Conservation (phyloP, 2,113 vertebrate species). For the Chaetops frenatus region DNA sequence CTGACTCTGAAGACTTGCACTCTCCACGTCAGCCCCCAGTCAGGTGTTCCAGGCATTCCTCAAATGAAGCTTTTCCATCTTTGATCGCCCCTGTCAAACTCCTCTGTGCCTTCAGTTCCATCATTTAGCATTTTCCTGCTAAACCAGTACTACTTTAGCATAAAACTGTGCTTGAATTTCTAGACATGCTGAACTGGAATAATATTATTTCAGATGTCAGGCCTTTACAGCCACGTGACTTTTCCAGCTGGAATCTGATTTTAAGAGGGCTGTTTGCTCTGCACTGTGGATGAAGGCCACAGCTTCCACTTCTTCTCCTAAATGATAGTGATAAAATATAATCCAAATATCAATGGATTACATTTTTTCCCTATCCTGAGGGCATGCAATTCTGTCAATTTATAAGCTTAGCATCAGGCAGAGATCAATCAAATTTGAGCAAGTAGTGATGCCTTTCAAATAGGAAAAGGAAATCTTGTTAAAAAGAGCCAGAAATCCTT, state of each 20-base stretch:
- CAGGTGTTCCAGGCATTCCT: background rate
- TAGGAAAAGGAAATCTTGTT: background rate
- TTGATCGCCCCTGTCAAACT: background rate
- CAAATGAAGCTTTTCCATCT: background rate
- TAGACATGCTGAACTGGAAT: background rate
- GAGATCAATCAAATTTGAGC: background rate
- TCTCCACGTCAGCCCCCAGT: background rate
- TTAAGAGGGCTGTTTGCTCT: background rate
- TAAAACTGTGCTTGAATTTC: background rate
- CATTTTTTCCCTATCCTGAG: background rate
- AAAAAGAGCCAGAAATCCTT: background rate
- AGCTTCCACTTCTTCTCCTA: background rate
- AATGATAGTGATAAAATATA: background rate
- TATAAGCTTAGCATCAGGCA: background rate
- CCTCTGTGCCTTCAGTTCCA: background rate
- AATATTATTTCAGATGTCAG: background rate
- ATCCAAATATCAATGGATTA: background rate
- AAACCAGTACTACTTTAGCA: background rate
- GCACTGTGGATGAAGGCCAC: background rate
- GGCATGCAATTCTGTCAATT: background rate
- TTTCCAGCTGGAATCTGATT: background rate
- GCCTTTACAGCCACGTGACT: background rate
- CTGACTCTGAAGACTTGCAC: background rate
- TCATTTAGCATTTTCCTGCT: background rate
- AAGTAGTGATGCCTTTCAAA: background rate